These are phyloP conservation scores for Hydrozoanthus tunicans DNA, from an alignment of 64 coral and sea anemone genomes.

Conservation along the genomic window DNA sequence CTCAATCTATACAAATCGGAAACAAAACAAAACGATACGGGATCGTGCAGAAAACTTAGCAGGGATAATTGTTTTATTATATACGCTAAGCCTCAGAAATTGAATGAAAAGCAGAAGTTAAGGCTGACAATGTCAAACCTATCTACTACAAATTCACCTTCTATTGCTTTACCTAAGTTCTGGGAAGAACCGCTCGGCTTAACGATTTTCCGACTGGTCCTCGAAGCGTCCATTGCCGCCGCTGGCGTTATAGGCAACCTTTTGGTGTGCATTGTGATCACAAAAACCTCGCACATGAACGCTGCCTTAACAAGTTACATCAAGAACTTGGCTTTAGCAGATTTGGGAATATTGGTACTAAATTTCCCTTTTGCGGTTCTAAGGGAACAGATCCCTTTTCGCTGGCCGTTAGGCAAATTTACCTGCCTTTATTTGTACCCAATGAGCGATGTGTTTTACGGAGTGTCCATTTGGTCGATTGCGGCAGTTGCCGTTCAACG, in stretches of 20 bases:
- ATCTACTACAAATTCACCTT: background rate
- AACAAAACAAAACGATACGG: no score
- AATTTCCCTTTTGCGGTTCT: slow-evolving; percentile 78
- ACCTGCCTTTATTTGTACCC: slow-evolving; percentile 70
- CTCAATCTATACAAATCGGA: no score
- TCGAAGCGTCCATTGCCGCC: slow-evolving; percentile 40
- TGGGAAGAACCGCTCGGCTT: slow-evolving; percentile 19
- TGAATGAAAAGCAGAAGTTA: background rate
- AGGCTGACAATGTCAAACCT: background rate
- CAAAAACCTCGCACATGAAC: slow-evolving; percentile 42
- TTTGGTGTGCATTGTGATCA: slow-evolving; percentile 64
- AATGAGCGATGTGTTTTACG: slow-evolving; percentile 71
- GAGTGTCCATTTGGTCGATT: slow-evolving; percentile 82
- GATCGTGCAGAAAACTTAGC: background rate
- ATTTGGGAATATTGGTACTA: slow-evolving; percentile 75
- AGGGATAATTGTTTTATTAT: background rate
- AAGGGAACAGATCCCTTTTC: slow-evolving; percentile 56
- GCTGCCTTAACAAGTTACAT: slow-evolving; percentile 61
- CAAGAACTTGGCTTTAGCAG: slow-evolving; percentile 72
- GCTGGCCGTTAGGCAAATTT: slow-evolving; percentile 75
- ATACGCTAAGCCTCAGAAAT: background rate
- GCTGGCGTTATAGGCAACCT: slow-evolving; percentile 69
- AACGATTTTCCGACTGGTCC: slow-evolving; percentile 33
- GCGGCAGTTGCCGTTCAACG: slow-evolving; percentile 72
- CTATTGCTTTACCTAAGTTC: background rate